Base-by-base conservation (phyloP, 1,140 invertebrate genomes). In the Listronotus oregonensis region DNA sequence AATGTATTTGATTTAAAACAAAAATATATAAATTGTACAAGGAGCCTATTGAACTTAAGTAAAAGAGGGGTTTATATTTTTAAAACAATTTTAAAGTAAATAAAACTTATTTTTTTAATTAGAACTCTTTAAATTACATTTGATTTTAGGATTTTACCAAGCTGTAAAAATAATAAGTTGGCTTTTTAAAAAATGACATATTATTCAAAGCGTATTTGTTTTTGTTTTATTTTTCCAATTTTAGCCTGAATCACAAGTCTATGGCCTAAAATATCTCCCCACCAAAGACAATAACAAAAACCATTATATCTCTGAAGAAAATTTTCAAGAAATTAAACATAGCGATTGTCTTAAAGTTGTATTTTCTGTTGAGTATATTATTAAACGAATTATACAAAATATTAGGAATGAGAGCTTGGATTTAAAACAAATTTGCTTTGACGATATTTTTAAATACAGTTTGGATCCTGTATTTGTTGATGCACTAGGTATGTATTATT, bases 321-420 rank as follows among this genome's bases (percentile, higher is more conserved):
- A 73, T 39, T 60, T 68, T 10, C 17, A 71, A 7, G 55, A 68
- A 32, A 71, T 75, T 21, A 61, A 75, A 58, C 65, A 75, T 37
- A 69, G 58, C 21, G 70, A 73, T 52, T 70, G 69, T 17, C 34
- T 75, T 31, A 73, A 75, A 67, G 66, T 75, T 0, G 71, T 69
- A 5, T 73, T 71, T 70, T 73, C 72, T 0, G 14, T 75, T 10
- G 55, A 60, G 18, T 68, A 67, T 47, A 66, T 71, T 42, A 39
- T 71, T 1, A 55, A 63, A 1, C 54, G 62, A 39, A 73, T 73
- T 37, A 44, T 66, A 15, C 40, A 67, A 10, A 55, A 71, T 34
- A 64, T 74, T 15, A n/a, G 59, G 14, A 10, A 42, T 2, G 17
- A 51, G 6, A 59, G 60, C 39, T 27, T 32, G 10, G 49, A 32